phyloP scores from a whole-genome alignment of 2,113 vertebrate species.

The Nerophis lumbriciformis region DNA sequence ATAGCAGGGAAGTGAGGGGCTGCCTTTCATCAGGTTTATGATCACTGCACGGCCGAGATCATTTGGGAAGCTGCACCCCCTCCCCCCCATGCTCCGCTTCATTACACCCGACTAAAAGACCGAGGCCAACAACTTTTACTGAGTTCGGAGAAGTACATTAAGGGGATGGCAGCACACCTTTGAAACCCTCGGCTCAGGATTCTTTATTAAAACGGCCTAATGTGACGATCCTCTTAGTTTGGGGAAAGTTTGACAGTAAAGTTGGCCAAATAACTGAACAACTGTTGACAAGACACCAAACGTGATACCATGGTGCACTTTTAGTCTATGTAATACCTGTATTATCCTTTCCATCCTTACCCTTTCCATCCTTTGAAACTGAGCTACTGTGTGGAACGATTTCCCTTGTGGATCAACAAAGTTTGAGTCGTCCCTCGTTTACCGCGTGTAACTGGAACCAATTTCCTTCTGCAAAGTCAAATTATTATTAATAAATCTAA shows the following conservation, averaged over 20 bases:
- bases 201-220: conserved; percentile 19
- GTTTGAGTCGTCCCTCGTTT: no score
- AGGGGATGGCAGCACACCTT: conserved; percentile 16
- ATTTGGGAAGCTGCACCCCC: conserved; percentile 39
- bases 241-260: conserved; percentile 24
- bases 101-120: conserved; percentile 51
- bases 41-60: conserved; percentile 48
- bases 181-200: conserved; percentile 23
- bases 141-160: conserved; percentile 19
- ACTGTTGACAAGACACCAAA: neutral
- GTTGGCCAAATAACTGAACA: conserved; percentile 17
- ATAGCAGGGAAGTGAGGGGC: conserved; percentile 36
- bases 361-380: no score
- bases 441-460: no score
- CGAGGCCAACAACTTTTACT: conserved; percentile 12
- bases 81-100: conserved; percentile 26
- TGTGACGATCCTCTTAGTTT: conserved; percentile 17
- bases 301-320: neutral
- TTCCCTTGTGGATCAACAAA: no score
- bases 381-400: no score
- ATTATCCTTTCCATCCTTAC: no score
- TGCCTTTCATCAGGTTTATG: conserved; percentile 43
- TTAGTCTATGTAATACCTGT: no score
- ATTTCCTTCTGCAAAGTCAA: no score
- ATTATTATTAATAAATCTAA: no score